Evolutionary conservation across 2,113 vertebrate genomes (phyloP).

Genomic region (Sylvia atricapilla): DNA sequence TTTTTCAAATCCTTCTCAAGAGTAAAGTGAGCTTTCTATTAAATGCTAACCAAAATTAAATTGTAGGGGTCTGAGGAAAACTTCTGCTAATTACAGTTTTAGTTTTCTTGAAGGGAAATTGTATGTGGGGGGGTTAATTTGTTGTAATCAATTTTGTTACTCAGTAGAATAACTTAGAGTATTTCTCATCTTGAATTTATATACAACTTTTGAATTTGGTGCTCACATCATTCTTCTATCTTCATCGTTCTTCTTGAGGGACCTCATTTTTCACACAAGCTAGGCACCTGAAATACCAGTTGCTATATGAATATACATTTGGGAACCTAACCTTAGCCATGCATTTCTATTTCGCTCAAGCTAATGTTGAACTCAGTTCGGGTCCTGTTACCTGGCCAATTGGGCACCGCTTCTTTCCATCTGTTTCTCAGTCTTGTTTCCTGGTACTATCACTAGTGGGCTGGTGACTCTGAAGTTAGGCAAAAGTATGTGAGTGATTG

Average conservation of each 20-base stretch:
- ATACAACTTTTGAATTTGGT: background rate
- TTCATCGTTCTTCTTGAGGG: background rate
- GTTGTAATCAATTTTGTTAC: background rate
- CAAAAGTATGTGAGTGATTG: background rate
- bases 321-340: background rate
- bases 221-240: background rate
- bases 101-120: background rate
- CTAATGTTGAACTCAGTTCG: background rate
- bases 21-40: background rate
- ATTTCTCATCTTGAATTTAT: background rate
- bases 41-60: background rate
- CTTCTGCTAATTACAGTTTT: background rate
- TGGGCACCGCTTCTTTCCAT: background rate
- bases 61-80: background rate
- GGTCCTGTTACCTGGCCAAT: background rate
- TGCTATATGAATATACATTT: background rate
- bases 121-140: fast-evolving
- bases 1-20: background rate
- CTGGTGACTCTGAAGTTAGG: background rate
- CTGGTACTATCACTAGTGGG: background rate
- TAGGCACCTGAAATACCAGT: background rate
- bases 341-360: background rate
- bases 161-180: background rate
- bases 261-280: background rate
- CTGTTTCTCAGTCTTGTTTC: background rate